Evolutionary conservation across 2,888 invertebrate species (phyloP).

Genomic region (Phania funesta): DNA sequence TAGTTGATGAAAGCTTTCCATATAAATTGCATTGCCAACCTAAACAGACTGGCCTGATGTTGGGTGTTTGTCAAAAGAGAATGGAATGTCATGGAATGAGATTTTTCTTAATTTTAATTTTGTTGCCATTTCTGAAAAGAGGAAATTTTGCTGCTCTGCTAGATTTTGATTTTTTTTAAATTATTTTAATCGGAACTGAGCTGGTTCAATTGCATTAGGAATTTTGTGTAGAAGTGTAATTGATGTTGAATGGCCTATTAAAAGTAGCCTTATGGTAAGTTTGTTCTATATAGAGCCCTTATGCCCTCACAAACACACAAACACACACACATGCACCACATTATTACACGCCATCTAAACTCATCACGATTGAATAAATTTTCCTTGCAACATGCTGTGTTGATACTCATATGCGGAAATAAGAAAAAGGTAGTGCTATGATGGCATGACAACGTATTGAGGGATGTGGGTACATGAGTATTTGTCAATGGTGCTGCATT

Average conservation of each 20-base stretch:
- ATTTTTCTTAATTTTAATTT: no score
- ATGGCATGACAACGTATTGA: not conserved
- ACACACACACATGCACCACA: not conserved
- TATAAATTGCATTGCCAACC: no score
- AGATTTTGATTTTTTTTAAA: no score
- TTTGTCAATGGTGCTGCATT: not conserved
- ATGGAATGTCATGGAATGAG: no score
- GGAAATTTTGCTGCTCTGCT: no score
- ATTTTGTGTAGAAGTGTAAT: no score
- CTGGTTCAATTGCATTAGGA: no score
- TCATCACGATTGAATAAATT: conserved; percentile 64
- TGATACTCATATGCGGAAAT: not conserved
- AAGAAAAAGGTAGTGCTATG: not conserved
- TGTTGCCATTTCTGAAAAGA: no score
- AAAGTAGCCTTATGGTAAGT: conserved; percentile 18
- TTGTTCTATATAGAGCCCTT: not conserved
- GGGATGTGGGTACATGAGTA: not conserved
- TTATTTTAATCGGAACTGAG: no score
- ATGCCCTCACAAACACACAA: not conserved
- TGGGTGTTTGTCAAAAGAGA: no score
- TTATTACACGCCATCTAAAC: conserved; percentile 43
- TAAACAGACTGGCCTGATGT: no score
- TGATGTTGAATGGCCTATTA: conserved; percentile 16
- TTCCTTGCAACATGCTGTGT: conserved; percentile 58
- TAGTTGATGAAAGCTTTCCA: no score